Evolutionary conservation across 2,113 vertebrate species (phyloP), one percentile per base, ranked within the genome.

Genomic region (Heliornis fulica): DNA sequence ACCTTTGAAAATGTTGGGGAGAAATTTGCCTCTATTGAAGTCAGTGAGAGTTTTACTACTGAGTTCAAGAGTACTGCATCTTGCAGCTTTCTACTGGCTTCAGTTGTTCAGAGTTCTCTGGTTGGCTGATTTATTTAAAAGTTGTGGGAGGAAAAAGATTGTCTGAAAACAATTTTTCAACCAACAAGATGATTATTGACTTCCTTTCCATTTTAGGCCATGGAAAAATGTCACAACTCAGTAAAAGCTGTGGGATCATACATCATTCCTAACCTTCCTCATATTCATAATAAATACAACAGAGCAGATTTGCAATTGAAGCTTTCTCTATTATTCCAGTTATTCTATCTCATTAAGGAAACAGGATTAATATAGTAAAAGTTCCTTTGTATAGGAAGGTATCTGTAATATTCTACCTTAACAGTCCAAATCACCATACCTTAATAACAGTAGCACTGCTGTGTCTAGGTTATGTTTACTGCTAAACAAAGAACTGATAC

Each of bases 21-120:
- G 79, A 86, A 96, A 92, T 87, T 93, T 92, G 22, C 22, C 46
- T 91, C 34, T 87, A 12, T 5, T 85, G 84, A 93, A 91, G 63
- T 77, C 79, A 75, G 80, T 11, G 68, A 88, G 87, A 93, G 21
- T 64, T 90, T 90, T 75, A 80, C 46, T 75, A 65, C 36, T 1
- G 13, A 86, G 56, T 46, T 93, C 76, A 71, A 53, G 7, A 57
- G 38, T 71, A 54, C 66, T 83, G 60, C 71, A 46, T 77, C 76
- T 83, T 88, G 63, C 90, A 93, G 79, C 66, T 92, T 78, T 66
- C 85, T 74, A 40, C 72, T 68, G 79, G 60, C 51, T 93, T 94
- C 72, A 90, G 83, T 54, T 76, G 40, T 68, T 75, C 51, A 3
- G 32, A 63, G 29, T 60, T 65, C 85, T 70, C 75, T 83, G 59